Base-by-base conservation (phyloP, 1,140 invertebrate species). In the Wiebesia pumilae region DNA sequence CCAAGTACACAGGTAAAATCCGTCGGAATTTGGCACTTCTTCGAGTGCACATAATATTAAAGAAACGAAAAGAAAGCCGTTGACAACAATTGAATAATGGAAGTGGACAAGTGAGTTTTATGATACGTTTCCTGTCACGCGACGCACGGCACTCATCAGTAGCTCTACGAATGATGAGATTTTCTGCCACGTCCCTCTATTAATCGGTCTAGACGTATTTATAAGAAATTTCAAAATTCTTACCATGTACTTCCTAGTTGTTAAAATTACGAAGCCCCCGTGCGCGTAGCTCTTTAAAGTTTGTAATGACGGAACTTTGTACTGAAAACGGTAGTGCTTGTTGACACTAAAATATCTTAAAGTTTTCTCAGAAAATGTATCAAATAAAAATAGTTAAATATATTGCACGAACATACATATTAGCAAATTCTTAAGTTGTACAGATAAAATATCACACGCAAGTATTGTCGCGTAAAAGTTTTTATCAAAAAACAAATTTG, bases 121-220 rank as follows among this genome's bases (percentile, higher is more conserved):
- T 71, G 84, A 80, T 65, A 62, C 69, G 79, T 43, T 86, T 86
- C 84, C 84, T 81, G 84, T 86, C 84, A 86, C 69, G 84, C 84
- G 78, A 86, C 62, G 30, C 75, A 21, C 58, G 58, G 33, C 69
- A 75, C n/a, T 58, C 47, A 40, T 58, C 35, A 83, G 40, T 16
- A 24, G 7, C 6, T 27, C 33, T 30, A 69, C 7, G 35, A 77
- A 47, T 47, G 65, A 81, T 51, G 80, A 65, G 83, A 84, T 84
- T 84, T 84, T 84, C 73, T 78, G 54, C 69, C 83, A 80, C 83
- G 19, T 69, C 27, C 1, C 4, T 3, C 43, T 79, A 65, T 80
- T 85, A 79, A 80, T 85, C 33, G 21, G 69, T 65, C 73, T 84
- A 62, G 73, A 84, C 81, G 47, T 35, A 51, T 77, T 83, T 77